Evolutionary conservation across 2,113 vertebrate species (phyloP).

Genomic region (Catharus fuscescens): DNA sequence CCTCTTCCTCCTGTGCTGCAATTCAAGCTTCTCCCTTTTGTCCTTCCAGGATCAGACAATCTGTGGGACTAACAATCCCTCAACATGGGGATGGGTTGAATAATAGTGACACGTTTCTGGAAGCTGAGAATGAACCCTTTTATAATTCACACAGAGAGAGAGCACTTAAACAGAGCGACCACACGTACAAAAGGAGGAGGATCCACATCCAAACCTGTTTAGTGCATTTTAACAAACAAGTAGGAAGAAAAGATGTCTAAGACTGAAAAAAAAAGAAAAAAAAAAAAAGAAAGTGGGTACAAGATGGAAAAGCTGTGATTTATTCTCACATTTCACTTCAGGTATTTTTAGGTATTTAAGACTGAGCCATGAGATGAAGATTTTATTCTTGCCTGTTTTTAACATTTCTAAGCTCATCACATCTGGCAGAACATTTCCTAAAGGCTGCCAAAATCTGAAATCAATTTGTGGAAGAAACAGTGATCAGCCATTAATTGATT

Average conservation of each 20-base stretch:
- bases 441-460: constrained; percentile 62
- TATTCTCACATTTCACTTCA: background rate
- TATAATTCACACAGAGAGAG: background rate
- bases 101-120: background rate
- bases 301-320: background rate
- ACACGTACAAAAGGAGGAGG: background rate
- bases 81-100: background rate
- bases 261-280: background rate
- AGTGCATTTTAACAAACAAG: background rate
- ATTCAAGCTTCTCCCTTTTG: background rate
- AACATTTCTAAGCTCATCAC: background rate
- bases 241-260: background rate
- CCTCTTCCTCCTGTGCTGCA: background rate
- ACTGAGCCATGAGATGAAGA: background rate
- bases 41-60: background rate
- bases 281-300: background rate
- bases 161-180: background rate
- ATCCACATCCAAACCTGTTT: rapidly evolving
- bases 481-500: constrained; percentile 71
- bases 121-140: background rate
- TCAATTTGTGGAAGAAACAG: constrained; percentile 59
- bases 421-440: constrained; percentile 42
- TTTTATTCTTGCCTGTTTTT: constrained; percentile 26
- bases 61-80: background rate
- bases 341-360: background rate